Percentiles rank a stretch among this genome's conserved stretches.
These are phyloP conservation scores for Triops longicaudatus DNA, from an alignment of 1,140 invertebrate genomes.

Conservation along the genomic window DNA sequence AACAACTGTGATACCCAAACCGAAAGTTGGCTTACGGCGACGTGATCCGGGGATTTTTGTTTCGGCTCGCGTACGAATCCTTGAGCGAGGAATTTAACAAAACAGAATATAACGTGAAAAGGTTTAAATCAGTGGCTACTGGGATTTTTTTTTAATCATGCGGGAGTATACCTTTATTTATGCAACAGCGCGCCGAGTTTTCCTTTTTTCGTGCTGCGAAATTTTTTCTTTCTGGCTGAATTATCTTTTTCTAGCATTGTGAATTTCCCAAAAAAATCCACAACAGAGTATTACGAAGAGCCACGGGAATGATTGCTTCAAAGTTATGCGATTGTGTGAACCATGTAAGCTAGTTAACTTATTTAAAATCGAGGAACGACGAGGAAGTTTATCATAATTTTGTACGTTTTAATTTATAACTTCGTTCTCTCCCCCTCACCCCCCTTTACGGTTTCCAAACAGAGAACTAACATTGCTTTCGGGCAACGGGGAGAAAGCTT, in stretches of 20 bases:
- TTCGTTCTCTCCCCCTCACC: background rate
- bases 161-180: background rate
- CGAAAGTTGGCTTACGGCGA: conserved; percentile 11
- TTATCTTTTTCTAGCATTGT: background rate
- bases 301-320: background rate
- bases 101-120: background rate
- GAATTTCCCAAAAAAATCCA: background rate
- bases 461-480: background rate
- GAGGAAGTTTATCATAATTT: conserved; percentile 1
- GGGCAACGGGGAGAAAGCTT: background rate
- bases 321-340: conserved; percentile 8
- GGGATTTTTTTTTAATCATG: background rate
- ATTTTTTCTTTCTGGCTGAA: background rate
- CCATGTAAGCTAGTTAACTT: conserved; percentile 6
- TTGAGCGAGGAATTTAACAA: background rate
- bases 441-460: background rate
- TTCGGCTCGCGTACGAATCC: background rate
- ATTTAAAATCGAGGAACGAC: background rate
- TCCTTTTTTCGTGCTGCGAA: background rate
- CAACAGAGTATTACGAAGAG: background rate
- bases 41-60: background rate
- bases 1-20: conserved; percentile 15
- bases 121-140: background rate
- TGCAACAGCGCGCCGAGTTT: background rate
- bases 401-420: conserved; percentile 13